Evolutionary conservation across 2,888 invertebrate species (phyloP), one percentile per base, ranked within the genome.

Genomic region (Epistrophe eligans): DNA sequence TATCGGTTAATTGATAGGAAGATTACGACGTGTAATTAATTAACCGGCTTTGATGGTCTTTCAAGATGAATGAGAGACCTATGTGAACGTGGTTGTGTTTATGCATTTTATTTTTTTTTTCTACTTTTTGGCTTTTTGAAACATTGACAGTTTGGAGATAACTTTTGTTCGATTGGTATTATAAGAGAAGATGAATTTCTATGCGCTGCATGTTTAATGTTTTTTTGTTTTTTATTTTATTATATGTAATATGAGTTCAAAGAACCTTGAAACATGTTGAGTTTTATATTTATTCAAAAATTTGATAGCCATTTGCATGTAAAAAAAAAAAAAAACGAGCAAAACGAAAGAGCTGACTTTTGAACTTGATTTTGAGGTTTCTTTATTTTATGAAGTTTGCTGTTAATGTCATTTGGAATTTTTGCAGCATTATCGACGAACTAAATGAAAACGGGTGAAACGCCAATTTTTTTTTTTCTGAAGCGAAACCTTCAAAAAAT

Each of bases 11-110:
- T 88, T 88, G 77, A 84, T 70, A 88, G 77, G 64, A 73, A 67
- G 79, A 84, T 88, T 88, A 71, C 64, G 57, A 40, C 24, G 57
- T 60, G 88, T 84, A 84, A 88, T 88, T 88, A 80, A 88, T 88
- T 84, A 84, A 77, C 77, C 50, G 57, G 70, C 66, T 84, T 70
- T 24, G 55, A 62, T 35, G 71, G 79, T 74, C 57, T 43, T 62
- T 24, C 10, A 4, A 55, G 32, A 57, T 17, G 43, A 57, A 15
- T 15, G 1, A 6, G 13, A 28, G 28, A 9, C 1, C 4, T 10
- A 38, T 40, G 17, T 11, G 38, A 19, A 3, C 15, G n/a, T 40
- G 13, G 17, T 55, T 45, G 55, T 64, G 38, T 64, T 73, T 48
- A 45, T 55, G 17, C 40, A 48, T 70, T 60, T 50, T 40, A 0